A percentile compares a stretch with the other conserved stretches of the same genome.
Evolutionary conservation across 2,113 vertebrate genomes (phyloP).

Genomic region (Rhineura floridana): DNA sequence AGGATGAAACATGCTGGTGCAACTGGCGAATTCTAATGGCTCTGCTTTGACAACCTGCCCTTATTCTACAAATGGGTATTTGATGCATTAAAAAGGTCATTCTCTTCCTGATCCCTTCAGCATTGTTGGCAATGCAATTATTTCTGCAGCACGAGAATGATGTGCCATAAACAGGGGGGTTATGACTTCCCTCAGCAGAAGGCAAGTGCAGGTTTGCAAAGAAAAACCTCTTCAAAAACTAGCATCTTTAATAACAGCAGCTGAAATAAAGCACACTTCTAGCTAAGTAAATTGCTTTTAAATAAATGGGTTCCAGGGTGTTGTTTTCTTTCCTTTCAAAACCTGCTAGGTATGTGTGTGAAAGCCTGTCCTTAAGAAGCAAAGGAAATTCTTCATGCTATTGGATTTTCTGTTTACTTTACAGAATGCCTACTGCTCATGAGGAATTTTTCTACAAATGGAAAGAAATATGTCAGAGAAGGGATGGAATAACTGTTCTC

Average conservation of each 20-base stretch:
- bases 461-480: constrained; percentile 6
- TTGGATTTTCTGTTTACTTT: constrained; percentile 17
- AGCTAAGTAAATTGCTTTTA: constrained; percentile 62
- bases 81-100: constrained; percentile 59
- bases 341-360: background rate
- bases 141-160: constrained; percentile 60
- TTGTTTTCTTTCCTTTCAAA: constrained; percentile 9
- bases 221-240: constrained; percentile 47
- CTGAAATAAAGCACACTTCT: constrained; percentile 51
- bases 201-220: constrained; percentile 51
- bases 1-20: background rate
- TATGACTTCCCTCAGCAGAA: constrained; percentile 53
- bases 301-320: constrained; percentile 18
- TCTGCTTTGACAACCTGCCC: constrained; percentile 34
- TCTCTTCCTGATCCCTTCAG: constrained; percentile 27
- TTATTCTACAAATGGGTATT: constrained; percentile 36
- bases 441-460: background rate
- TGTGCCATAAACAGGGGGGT: constrained; percentile 44
- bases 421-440: background rate
- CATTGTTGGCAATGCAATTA: constrained; percentile 44
- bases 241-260: constrained; percentile 59
- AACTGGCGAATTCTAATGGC: constrained; percentile 11
- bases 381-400: constrained; percentile 11
- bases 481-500: background rate
- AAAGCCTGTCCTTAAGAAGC: constrained; percentile 26